These are phyloP conservation scores for Diogma glabrata DNA, from an alignment of 2,888 invertebrate species.

Conservation along the genomic window DNA sequence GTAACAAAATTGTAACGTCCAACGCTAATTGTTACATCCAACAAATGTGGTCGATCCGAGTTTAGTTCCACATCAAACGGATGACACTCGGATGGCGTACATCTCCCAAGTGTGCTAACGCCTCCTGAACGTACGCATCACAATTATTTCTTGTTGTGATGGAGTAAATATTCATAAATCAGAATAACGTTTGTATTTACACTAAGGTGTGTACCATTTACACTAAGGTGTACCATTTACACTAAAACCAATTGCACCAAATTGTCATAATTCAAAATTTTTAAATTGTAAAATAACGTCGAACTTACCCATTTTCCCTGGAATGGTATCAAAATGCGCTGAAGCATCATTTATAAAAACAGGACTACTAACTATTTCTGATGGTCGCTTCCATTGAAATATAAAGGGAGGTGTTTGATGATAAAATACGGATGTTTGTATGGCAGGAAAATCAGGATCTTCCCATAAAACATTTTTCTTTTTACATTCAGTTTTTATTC, in stretches of 20 bases:
- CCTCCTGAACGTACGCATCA: too few relatives aligned
- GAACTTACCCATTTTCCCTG: conserved; percentile 79
- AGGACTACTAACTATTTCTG: conserved; percentile 43
- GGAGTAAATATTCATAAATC: too few relatives aligned
- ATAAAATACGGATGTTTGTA: conserved; percentile 81
- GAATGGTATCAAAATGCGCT: conserved; percentile 69
- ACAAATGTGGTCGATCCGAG: too few relatives aligned
- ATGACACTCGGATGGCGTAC: too few relatives aligned
- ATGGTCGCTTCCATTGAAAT: conserved; percentile 81
- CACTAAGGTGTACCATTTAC: too few relatives aligned
- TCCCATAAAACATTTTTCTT: conserved; percentile 75
- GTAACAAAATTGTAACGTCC: too few relatives aligned
- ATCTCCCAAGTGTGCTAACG: too few relatives aligned
- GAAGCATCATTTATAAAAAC: conserved; percentile 55
- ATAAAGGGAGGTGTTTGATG: conserved; percentile 90
- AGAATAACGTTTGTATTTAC: too few relatives aligned
- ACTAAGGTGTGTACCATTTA: too few relatives aligned
- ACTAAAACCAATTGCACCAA: neutral
- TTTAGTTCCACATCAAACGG: too few relatives aligned
- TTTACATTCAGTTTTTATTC: conserved; percentile 67
- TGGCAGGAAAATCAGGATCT: conserved; percentile 84
- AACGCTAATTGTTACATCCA: too few relatives aligned
- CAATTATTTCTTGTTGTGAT: too few relatives aligned
- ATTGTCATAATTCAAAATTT: neutral
- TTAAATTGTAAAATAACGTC: neutral